Evolutionary conservation across 2,113 vertebrate genomes (phyloP).

Genomic region (Myotis lucifugus): DNA sequence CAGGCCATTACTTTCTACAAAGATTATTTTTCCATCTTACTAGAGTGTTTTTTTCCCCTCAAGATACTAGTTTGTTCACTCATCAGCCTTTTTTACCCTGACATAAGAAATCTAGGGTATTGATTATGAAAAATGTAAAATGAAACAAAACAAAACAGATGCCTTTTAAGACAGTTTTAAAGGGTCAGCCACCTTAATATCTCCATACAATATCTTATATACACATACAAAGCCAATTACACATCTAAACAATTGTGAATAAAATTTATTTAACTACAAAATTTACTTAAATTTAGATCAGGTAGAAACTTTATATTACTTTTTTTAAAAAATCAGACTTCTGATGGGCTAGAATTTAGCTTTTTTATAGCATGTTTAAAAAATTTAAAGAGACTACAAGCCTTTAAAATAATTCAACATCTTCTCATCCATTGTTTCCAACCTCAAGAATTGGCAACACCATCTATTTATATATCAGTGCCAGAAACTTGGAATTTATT

Average conservation of each 20-base stretch:
- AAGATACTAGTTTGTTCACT: constrained; percentile 7
- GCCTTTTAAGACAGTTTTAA: not conserved
- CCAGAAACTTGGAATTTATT: not conserved
- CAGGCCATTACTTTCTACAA: not conserved
- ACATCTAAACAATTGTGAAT: not conserved
- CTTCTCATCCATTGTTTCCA: not conserved
- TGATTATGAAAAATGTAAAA: not conserved
- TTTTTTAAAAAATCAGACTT: not conserved
- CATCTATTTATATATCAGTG: not conserved
- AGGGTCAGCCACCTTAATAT: not conserved
- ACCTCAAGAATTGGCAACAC: not conserved
- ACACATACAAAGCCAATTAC: not conserved
- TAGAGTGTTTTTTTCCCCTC: constrained; percentile 4
- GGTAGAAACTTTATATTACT: not conserved
- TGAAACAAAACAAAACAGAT: not conserved
- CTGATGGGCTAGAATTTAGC: not conserved
- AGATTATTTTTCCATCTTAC: constrained; percentile 3
- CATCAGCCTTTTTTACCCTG: not conserved
- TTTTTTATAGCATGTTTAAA: not conserved
- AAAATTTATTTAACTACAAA: not conserved
- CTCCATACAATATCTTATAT: not conserved
- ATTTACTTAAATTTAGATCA: not conserved
- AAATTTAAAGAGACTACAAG: not conserved
- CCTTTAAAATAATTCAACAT: not conserved
- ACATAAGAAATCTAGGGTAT: constrained; percentile 2